Conservation (phyloP, 2,888 invertebrate genomes). For the Calameuta pallipes region DNA sequence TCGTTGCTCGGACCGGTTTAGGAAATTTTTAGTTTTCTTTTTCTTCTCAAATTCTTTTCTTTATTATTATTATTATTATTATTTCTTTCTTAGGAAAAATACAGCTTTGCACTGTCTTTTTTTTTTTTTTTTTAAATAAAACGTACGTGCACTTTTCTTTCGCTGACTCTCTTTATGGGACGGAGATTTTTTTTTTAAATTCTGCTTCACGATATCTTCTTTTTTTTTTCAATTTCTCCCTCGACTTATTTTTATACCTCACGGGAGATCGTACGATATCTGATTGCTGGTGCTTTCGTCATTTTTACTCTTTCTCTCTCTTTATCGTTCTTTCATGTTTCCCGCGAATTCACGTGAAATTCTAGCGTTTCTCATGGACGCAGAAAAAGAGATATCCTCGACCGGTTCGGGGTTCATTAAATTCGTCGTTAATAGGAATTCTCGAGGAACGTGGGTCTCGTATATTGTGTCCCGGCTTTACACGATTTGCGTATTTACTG, state of each 20-base stretch:
- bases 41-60: background rate
- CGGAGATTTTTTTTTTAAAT: background rate
- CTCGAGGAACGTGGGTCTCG: background rate
- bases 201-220: background rate
- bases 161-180: background rate
- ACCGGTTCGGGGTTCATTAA: background rate
- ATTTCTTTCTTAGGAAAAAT: background rate
- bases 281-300: no score
- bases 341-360: background rate
- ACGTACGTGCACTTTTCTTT: background rate
- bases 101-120: background rate
- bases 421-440: background rate
- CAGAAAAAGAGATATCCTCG: background rate
- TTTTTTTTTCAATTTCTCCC: background rate
- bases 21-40: background rate
- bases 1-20: background rate
- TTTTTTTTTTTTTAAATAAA: background rate
- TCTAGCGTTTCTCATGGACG: background rate
- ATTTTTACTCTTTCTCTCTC: background rate
- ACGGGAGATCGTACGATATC: background rate
- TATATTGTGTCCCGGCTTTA: background rate
- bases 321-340: background rate
- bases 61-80: background rate
- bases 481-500: background rate
- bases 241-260: background rate